phyloP scores from a whole-genome alignment of 2,888 invertebrate genomes.

The Eristalis tenax region DNA sequence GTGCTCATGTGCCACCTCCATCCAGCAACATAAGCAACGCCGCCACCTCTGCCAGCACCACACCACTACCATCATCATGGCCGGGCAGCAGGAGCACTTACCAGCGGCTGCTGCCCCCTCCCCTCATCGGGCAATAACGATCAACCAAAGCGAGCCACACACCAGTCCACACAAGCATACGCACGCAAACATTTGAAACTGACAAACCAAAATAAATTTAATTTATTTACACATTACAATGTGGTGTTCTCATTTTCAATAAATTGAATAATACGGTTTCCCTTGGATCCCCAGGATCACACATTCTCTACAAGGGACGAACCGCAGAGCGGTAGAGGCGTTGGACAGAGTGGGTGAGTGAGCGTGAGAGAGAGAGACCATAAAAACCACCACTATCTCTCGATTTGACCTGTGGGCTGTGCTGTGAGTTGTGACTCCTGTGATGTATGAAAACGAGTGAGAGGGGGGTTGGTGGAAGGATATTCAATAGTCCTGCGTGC shows the following conservation, averaged over 20 bases:
- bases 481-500: no score
- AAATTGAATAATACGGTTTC: constrained; percentile 70
- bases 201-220: constrained; percentile 72
- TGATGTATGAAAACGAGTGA: no score
- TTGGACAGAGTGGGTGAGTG: not conserved
- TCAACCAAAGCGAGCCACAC: not conserved
- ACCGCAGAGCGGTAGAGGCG: constrained; percentile 1
- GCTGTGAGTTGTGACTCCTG: no score
- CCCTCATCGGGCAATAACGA: not conserved
- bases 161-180: not conserved
- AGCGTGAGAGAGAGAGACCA: not conserved
- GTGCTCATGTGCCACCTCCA: constrained; percentile 60
- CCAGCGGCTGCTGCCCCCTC: not conserved
- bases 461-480: no score
- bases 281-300: constrained; percentile 52
- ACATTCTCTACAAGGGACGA: constrained; percentile 7
- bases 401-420: no score
- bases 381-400: not conserved
- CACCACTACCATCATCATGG: not conserved
- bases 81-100: not conserved
- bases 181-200: constrained; percentile 60
- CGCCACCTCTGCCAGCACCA: not conserved
- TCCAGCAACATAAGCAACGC: constrained; percentile 16
- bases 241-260: constrained; percentile 71
- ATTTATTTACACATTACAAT: constrained; percentile 72